phyloP scores from a whole-genome alignment of 2,797 vertebrate genomes.

The Anabas testudineus region DNA sequence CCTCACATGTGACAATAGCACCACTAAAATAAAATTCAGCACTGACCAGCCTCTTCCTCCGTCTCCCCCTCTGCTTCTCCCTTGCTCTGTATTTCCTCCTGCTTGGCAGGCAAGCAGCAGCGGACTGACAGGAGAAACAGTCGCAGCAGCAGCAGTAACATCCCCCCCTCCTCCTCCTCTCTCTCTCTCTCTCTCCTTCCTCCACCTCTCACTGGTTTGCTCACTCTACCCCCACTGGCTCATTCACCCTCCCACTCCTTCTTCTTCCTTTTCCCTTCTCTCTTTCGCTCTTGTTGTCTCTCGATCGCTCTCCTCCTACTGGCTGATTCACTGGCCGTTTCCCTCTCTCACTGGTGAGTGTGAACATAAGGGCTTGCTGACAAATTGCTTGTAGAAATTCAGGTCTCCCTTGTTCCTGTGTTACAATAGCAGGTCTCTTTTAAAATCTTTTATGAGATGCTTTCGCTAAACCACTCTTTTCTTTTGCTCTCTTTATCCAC shows the following conservation, averaged over 20 bases:
- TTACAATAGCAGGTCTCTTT: constrained; percentile 21
- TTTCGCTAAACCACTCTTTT: neutral
- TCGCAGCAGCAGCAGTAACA: constrained; percentile 71
- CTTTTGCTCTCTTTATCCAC: constrained; percentile 10
- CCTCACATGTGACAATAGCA: constrained; percentile 46
- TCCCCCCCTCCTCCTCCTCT: constrained; percentile 36
- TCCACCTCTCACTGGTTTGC: constrained; percentile 66
- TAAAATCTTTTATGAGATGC: neutral
- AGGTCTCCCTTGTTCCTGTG: constrained; percentile 15
- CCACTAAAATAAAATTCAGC: constrained; percentile 56
- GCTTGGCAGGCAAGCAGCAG: constrained; percentile 79
- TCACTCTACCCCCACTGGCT: constrained; percentile 69
- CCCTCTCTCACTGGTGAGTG: constrained; percentile 49
- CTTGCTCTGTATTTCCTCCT: constrained; percentile 69
- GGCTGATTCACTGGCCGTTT: constrained; percentile 62
- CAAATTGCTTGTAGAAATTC: constrained; percentile 65
- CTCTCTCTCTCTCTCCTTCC: constrained; percentile 63
- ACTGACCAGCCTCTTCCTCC: constrained; percentile 49
- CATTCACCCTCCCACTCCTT: constrained; percentile 71
- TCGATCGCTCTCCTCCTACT: constrained; percentile 64
- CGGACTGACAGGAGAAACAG: constrained; percentile 87
- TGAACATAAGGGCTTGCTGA: constrained; percentile 54
- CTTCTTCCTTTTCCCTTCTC: constrained; percentile 58
- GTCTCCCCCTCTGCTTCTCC: constrained; percentile 46
- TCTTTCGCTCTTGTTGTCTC: constrained; percentile 62